Conservation (phyloP, 2,113 vertebrate species). For the Carassius carassius region DNA sequence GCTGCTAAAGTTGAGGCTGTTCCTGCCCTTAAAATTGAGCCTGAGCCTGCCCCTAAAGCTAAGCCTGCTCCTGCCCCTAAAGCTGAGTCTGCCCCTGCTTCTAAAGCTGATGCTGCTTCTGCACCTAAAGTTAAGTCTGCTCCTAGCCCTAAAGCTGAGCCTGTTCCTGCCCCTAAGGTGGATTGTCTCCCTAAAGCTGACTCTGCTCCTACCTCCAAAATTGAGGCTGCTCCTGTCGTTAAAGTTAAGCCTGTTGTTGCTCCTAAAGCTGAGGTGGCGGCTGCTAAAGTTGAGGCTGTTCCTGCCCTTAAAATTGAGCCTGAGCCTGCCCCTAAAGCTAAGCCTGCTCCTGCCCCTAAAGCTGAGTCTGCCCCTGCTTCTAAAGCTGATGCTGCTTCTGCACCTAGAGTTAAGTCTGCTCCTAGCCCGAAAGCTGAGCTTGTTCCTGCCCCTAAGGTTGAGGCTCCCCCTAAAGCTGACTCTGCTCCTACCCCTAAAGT, state of each 20-base stretch:
- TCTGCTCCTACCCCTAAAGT: constrained; percentile 54
- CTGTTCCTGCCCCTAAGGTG: background rate
- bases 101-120: background rate
- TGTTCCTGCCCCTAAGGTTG: background rate
- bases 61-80: background rate
- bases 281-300: accelerated
- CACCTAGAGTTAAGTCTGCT: no score
- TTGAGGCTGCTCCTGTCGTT: no score
- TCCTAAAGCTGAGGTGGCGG: background rate
- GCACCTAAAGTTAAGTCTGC: background rate
- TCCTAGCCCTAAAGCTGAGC: background rate
- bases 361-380: background rate
- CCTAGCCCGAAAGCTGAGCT: background rate
- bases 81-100: background rate
- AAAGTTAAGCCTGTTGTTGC: no score
- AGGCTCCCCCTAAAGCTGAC: background rate
- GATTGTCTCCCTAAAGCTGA: background rate
- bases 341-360: background rate
- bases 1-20: background rate
- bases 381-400: no score
- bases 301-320: background rate
- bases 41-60: background rate
- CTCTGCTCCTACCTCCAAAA: no score
- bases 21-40: background rate
- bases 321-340: no score